phyloP scores from a whole-genome alignment of 2,888 invertebrate genomes.

The Pristionchus mayeri region DNA sequence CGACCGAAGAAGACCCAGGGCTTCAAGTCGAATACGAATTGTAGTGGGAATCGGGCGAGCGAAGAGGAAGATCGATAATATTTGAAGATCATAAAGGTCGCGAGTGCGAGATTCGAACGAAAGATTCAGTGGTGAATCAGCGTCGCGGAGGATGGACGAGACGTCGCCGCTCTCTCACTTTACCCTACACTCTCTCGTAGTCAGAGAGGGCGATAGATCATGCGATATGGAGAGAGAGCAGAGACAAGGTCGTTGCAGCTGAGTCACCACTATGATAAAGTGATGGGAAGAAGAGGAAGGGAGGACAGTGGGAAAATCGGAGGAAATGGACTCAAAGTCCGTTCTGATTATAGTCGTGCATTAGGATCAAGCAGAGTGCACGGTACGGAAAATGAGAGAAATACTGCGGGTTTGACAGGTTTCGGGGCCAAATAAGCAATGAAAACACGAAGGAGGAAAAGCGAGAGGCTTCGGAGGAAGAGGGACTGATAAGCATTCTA shows the following conservation, averaged over 20 bases:
- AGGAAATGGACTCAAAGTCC: slow-evolving; percentile 24
- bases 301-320: background rate
- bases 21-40: too few relatives aligned
- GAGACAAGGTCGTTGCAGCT: background rate
- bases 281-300: slow-evolving; percentile 12
- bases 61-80: slow-evolving; percentile 10
- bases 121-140: background rate
- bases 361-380: background rate
- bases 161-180: background rate
- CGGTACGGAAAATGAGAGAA: background rate
- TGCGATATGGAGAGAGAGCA: slow-evolving; percentile 6
- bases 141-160: background rate
- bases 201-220: background rate
- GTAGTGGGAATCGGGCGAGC: too few relatives aligned
- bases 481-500: background rate
- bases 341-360: background rate
- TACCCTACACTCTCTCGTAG: slow-evolving; percentile 12
- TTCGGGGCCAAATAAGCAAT: background rate
- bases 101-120: background rate
- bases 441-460: background rate
- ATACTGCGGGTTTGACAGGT: background rate
- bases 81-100: slow-evolving; percentile 38
- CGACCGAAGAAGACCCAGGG: too few relatives aligned
- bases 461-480: background rate
- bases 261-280: slow-evolving; percentile 23